phyloP scores from a whole-genome alignment of 2,797 vertebrate species.

The Buphagus erythrorhynchus region DNA sequence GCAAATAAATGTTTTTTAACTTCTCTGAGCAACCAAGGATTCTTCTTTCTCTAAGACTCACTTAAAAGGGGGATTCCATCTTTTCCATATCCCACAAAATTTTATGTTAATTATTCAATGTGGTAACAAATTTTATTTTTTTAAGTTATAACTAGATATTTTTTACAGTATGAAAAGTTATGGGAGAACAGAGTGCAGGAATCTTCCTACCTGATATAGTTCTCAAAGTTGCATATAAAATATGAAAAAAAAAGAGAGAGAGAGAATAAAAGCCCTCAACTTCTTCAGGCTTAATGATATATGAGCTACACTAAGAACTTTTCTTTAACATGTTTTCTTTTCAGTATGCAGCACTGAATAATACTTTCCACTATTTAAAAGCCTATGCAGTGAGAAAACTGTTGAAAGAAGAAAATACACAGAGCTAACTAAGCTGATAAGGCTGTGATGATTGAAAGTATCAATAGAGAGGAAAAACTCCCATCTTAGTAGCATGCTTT shows the following conservation, averaged over 20 bases:
- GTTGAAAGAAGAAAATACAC: not conserved
- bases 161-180: not conserved
- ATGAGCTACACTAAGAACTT: not conserved
- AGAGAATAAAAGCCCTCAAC: not conserved
- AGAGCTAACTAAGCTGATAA: not conserved
- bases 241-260: fast-evolving
- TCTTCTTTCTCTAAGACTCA: not conserved
- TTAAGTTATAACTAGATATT: not conserved
- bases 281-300: not conserved
- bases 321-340: not conserved
- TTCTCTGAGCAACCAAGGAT: not conserved
- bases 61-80: not conserved
- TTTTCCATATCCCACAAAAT: not conserved
- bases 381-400: not conserved
- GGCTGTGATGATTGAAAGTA: not conserved
- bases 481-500: not conserved
- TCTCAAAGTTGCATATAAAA: not conserved
- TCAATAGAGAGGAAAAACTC: not conserved
- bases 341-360: not conserved
- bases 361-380: not conserved
- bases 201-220: not conserved
- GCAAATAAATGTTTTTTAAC: not conserved
- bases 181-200: not conserved
- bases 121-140: not conserved
- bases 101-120: not conserved